Conservation (phyloP, 2,113 vertebrate genomes). For the Nibea coibor region DNA sequence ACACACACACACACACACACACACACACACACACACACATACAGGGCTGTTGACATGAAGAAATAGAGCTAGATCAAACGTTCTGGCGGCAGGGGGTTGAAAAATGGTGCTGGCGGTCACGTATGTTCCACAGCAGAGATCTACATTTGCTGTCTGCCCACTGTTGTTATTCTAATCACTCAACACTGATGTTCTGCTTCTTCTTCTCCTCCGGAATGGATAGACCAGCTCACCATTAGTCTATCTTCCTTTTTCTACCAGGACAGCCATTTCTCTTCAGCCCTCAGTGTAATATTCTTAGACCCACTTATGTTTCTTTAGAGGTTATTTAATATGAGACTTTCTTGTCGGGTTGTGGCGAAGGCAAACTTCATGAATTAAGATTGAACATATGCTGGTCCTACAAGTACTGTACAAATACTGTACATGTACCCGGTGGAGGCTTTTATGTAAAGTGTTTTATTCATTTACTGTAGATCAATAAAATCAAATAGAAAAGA, state of each 20-base stretch:
- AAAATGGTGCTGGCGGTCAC: slow-evolving; percentile 56
- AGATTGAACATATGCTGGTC: not conserved
- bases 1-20: not conserved
- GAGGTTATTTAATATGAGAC: slow-evolving; percentile 11
- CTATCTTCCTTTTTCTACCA: not conserved
- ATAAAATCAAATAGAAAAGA: not conserved
- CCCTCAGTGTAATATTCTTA: not conserved
- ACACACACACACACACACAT: slow-evolving; percentile 46
- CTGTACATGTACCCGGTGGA: not conserved
- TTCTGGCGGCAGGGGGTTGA: slow-evolving; percentile 36
- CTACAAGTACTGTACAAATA: no score
- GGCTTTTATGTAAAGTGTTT: not conserved
- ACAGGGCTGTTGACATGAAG: slow-evolving; percentile 44
- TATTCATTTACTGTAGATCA: not conserved
- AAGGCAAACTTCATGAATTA: slow-evolving; percentile 10
- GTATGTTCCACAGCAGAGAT: slow-evolving; percentile 61
- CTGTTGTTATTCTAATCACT: slow-evolving; percentile 71
- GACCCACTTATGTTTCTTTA: not conserved
- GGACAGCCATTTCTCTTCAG: slow-evolving; percentile 10
- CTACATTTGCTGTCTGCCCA: slow-evolving; percentile 49
- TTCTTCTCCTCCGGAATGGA: slow-evolving; percentile 40
- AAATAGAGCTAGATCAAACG: slow-evolving; percentile 69
- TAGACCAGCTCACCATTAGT: not conserved
- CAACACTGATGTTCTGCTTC: slow-evolving; percentile 66
- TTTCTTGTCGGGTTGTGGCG: slow-evolving; percentile 6